Evolutionary conservation across 1,140 invertebrate species (phyloP), one percentile per base, ranked within the genome.

Genomic region (Conopomorpha cramerella): DNA sequence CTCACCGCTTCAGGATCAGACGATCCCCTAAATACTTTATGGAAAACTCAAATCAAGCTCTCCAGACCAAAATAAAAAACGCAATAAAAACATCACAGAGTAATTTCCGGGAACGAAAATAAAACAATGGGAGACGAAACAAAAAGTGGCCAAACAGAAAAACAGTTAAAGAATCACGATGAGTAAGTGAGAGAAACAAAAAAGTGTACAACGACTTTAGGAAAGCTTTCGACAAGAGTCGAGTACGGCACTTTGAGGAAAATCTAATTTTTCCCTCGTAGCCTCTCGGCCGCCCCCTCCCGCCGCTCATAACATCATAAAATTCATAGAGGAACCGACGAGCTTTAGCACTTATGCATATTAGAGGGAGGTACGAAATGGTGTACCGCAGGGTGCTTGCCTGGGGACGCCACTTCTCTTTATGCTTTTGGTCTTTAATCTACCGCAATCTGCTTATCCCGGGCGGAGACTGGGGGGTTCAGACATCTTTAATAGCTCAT

Each of bases 401-500:
- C 34, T 38, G 39, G 47, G 43, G 52, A 33, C 43, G 43, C 43
- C 29, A 34, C 40, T 45, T 48, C 49, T 50, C 44, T 53, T 57
- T 56, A 61, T 58, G 57, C 55, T 53, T 67, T 61, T 62, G 67
- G 64, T 67, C 61, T 71, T 71, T 68, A 66, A 71, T 68, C 63
- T 53, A 60, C 67, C 67, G 57, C 67, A 70, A 72, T 72, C 67
- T 68, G 67, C 63, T 68, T 66, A 62, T 55, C 48, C 42, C 41
- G 49, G 36, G 14, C 25, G 40, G 34, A 18, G 44, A 35, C 45
- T 54, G 47, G 46, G 45, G 38, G 29, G 50, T 30, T 55, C 49
- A 56, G 56, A 60, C 56, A 53, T 64, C 60, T 64, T 68, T 72
- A 72, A 72, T 72, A 67, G 67, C 62, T 72, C 67, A 63, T 72